Evolutionary conservation across 1,140 invertebrate species (phyloP).

Genomic region (Papilio xuthus): DNA sequence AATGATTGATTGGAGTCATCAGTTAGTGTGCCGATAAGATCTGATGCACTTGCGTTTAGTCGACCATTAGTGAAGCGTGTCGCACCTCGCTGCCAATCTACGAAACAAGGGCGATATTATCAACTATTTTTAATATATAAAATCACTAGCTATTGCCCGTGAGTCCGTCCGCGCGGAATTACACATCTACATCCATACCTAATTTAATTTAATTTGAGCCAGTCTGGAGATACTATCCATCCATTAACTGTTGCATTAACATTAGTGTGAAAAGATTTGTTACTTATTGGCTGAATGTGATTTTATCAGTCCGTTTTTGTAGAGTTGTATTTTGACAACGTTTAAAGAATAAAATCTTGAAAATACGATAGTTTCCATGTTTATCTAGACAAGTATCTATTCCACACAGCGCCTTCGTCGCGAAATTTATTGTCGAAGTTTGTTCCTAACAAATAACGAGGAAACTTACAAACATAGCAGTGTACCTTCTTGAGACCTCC

Average conservation of each 20-base stretch:
- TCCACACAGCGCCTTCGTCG: not conserved
- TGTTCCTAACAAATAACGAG: slow-evolving; percentile 23
- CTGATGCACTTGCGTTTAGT: slow-evolving; percentile 13
- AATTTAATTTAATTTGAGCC: no score
- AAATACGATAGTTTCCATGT: not conserved
- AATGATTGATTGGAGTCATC: slow-evolving; percentile 23
- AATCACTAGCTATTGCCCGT: not conserved
- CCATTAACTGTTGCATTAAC: no score
- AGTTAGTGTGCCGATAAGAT: slow-evolving; percentile 15
- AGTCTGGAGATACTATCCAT: no score
- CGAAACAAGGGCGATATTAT: slow-evolving; percentile 10
- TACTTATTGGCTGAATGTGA: no score
- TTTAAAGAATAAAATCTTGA: not conserved
- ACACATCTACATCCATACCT: no score
- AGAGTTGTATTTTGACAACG: not conserved
- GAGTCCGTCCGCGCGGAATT: no score
- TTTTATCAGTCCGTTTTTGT: not conserved
- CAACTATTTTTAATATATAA: slow-evolving; percentile 5
- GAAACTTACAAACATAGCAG: slow-evolving; percentile 13
- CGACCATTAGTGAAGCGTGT: slow-evolving; percentile 20
- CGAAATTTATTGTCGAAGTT: slow-evolving; percentile 22
- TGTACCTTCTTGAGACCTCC: not conserved
- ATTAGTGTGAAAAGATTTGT: no score
- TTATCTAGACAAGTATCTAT: slow-evolving; percentile 16
- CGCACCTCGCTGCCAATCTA: slow-evolving; percentile 21